These are phyloP conservation scores for Neolamprologus falcicula DNA, from an alignment of 2,113 vertebrate genomes.

Conservation along the genomic window DNA sequence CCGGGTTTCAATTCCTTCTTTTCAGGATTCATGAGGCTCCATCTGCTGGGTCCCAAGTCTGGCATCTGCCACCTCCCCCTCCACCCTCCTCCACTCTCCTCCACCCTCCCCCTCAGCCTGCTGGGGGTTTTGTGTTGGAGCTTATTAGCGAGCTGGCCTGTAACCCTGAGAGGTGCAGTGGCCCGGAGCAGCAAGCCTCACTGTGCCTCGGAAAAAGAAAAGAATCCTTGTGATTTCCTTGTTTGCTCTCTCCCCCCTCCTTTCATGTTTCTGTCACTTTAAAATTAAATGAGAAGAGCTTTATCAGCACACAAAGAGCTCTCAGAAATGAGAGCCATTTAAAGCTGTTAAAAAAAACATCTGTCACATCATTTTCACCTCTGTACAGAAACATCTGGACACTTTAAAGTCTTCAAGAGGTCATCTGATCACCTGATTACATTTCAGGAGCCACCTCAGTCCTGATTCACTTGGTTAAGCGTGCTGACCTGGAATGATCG, in stretches of 20 bases:
- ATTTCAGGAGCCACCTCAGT: neutral
- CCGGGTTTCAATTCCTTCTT: constrained; percentile 44
- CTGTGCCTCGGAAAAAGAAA: neutral
- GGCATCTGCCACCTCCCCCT: constrained; percentile 19
- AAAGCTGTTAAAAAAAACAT: neutral
- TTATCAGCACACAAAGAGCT: neutral
- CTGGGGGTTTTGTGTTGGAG: constrained; percentile 29
- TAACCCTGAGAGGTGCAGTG: constrained; percentile 37
- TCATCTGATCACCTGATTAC: neutral
- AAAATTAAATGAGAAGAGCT: neutral
- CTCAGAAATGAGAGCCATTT: neutral
- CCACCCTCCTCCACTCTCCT: neutral
- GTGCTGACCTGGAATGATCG: neutral
- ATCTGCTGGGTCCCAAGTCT: constrained; percentile 30
- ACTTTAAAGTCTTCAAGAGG: neutral
- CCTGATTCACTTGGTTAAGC: neutral
- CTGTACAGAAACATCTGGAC: neutral
- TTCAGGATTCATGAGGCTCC: constrained; percentile 51
- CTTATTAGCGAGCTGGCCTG: constrained; percentile 28
- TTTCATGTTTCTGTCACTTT: neutral
- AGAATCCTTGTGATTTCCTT: neutral
- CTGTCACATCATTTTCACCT: neutral
- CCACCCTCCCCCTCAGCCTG: neutral
- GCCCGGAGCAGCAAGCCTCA: neutral
- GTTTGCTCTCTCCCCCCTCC: neutral